Base-by-base conservation (phyloP, 2,888 invertebrate species). In the Anthoptus insignis region DNA sequence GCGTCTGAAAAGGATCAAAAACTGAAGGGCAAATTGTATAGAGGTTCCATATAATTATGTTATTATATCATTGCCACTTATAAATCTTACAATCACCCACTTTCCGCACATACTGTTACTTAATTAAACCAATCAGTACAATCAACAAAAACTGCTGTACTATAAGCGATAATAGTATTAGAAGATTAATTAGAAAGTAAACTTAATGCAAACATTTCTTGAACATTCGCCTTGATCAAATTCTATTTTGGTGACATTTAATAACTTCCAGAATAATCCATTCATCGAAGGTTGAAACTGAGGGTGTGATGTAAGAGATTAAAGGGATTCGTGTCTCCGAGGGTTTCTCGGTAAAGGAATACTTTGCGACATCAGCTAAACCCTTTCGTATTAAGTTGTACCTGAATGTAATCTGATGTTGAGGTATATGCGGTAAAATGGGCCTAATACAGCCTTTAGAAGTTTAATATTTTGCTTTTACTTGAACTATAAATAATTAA, bases 311-410 rank as follows among this genome's bases (percentile, higher is more conserved):
- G 42, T 42, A 11, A 19, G 42, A 42, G 19, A 42, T 37, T 37
- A 42, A 19, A 42, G 2, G 19, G 42, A 42, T 42, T 42, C 42
- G 19, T 42, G 9, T 42, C n/a, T 34, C 11, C 16, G 16, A 39
- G 39, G 39, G 14, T 11, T 42, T 42, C 19, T 4, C 3, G 19
- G 42, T 19, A 42, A 42, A 39, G 42, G 19, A 42, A 42, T 42
- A 19, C 19, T 42, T 42, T 19, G 19, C 42, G 3, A 37, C 37
- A 7, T 42, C 39, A 39, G 39, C 16, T 39, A 39, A 42, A 42
- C 42, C 42, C 42, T 42, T 42, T 9, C 16, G 19, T 42, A 42
- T 42, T 42, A 42, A 19, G 42, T 42, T 42, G 42, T 42, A 42
- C 42, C 42, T 19, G 9, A 42, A 19, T 42, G 42, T 42, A 42